Conservation (phyloP, 1,140 invertebrate species). For the Drosophila willistoni region DNA sequence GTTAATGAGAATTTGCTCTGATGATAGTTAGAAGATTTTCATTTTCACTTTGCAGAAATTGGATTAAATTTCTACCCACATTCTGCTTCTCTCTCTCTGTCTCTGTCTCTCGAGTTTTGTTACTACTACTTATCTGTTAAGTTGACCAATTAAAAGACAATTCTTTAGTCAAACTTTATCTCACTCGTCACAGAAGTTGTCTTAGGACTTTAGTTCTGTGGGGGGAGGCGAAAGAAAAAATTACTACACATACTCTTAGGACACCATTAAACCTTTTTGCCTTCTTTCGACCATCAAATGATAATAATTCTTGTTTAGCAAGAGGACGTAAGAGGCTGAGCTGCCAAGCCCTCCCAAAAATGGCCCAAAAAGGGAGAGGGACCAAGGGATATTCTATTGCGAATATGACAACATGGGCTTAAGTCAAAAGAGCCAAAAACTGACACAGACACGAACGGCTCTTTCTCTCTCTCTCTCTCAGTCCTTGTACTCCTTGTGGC, state of each 20-base stretch:
- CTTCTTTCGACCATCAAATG: constrained; percentile 43
- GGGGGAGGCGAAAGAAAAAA: background rate
- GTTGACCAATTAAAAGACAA: constrained; percentile 26
- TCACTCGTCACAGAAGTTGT: constrained; percentile 2
- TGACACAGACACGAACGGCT: constrained; percentile 17
- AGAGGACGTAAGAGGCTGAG: background rate
- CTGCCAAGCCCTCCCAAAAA: background rate
- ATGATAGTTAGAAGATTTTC: background rate
- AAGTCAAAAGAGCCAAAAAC: constrained; percentile 55
- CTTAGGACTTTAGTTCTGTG: background rate
- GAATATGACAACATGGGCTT: constrained; percentile 74
- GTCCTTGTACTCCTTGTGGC: constrained; percentile 19
- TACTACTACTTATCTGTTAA: constrained; percentile 12
- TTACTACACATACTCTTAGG: constrained; percentile 4
- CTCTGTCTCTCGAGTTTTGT: background rate
- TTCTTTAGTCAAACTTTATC: constrained; percentile 27
- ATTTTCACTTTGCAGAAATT: background rate
- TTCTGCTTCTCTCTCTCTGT: background rate
- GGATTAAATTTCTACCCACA: background rate
- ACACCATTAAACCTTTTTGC: constrained; percentile 43
- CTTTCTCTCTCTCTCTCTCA: constrained; percentile 6
- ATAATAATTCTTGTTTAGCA: constrained; percentile 58
- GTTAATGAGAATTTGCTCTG: constrained; percentile 52
- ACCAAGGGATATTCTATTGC: constrained; percentile 58
- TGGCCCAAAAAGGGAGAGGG: background rate